phyloP scores from a whole-genome alignment of 2,888 invertebrate species.

The Watsonalla cultraria region DNA sequence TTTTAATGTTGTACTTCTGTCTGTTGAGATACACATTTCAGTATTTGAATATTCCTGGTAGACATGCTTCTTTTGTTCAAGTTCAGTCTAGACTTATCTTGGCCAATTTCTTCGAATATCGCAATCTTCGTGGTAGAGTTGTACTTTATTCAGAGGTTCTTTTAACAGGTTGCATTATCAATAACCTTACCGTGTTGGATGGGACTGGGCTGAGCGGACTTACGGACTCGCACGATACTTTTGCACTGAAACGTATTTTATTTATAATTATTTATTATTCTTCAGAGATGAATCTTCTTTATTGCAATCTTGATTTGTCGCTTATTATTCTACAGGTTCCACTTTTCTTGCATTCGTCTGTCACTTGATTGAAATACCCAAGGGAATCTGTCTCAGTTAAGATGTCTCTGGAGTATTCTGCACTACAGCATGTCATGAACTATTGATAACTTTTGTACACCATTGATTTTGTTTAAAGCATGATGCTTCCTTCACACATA shows the following conservation, averaged over 20 bases:
- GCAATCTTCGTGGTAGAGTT: slow-evolving; percentile 4
- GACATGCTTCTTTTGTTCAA: too few species aligned
- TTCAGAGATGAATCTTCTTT: slow-evolving; percentile 7
- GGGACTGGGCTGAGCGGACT: slow-evolving; percentile 71
- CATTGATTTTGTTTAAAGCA: too few species aligned
- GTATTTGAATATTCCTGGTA: too few species aligned
- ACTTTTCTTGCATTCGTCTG: background rate
- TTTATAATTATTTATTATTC: slow-evolving; percentile 4
- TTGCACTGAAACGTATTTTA: slow-evolving; percentile 12
- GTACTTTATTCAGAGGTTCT: slow-evolving; percentile 48
- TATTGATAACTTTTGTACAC: too few species aligned
- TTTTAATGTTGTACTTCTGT: too few species aligned
- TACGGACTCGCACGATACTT: slow-evolving; percentile 43
- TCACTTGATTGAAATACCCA: background rate
- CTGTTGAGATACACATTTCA: too few species aligned
- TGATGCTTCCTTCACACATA: too few species aligned
- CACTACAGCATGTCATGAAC: too few species aligned
- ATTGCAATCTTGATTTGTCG: background rate
- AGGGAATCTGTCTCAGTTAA: too few species aligned
- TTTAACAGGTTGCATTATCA: slow-evolving; percentile 40
- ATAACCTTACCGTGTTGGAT: slow-evolving; percentile 58
- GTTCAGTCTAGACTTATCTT: background rate
- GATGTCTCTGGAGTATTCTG: too few species aligned
- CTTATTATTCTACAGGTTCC: background rate
- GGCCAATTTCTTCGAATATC: background rate